A percentile compares a stretch with the other conserved stretches of the same genome.
These are phyloP conservation scores for Epizoanthus illoricatus DNA, from an alignment of 92 coral and sea anemone genomes.

Conservation along the genomic window DNA sequence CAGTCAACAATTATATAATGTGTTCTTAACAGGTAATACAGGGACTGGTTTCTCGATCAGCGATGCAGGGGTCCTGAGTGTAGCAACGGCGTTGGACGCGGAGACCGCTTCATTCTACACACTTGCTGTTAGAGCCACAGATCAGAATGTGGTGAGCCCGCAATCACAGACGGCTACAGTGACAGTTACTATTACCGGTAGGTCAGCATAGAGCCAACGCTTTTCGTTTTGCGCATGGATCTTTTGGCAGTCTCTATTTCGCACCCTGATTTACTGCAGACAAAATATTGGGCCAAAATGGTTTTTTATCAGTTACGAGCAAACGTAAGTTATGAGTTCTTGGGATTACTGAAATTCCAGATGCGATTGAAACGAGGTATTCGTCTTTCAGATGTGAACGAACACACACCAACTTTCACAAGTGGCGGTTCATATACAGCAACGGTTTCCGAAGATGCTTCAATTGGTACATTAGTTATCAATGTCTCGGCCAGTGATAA, in stretches of 20 bases:
- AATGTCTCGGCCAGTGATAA: conserved; percentile 69
- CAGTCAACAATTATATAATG: too few relatives aligned
- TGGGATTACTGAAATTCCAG: too few relatives aligned
- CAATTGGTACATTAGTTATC: conserved; percentile 55
- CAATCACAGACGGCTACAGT: conserved; percentile 54
- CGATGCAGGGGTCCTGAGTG: conserved; percentile 51
- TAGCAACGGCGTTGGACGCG: conserved; percentile 55
- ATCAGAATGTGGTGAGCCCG: conserved; percentile 48
- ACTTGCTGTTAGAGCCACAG: conserved; percentile 53
- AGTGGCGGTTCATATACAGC: conserved; percentile 69
- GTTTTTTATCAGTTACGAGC: too few relatives aligned
- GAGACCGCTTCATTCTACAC: conserved; percentile 59
- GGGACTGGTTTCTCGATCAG: conserved; percentile 64
- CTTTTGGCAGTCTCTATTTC: too few relatives aligned
- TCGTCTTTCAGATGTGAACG: conserved; percentile 60
- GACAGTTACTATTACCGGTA: conserved; percentile 56
- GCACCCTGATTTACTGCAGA: too few relatives aligned
- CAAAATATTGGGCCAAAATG: too few relatives aligned
- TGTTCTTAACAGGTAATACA: conserved; percentile 47
- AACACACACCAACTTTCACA: conserved; percentile 67
- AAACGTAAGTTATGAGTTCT: too few relatives aligned
- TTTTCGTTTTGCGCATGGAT: too few relatives aligned
- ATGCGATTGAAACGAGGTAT: too few relatives aligned
- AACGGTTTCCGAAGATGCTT: conserved; percentile 52
- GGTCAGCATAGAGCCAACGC: not conserved